Conservation (phyloP, 1,140 invertebrate genomes). For the Stenopsyche tienmushanensis region DNA sequence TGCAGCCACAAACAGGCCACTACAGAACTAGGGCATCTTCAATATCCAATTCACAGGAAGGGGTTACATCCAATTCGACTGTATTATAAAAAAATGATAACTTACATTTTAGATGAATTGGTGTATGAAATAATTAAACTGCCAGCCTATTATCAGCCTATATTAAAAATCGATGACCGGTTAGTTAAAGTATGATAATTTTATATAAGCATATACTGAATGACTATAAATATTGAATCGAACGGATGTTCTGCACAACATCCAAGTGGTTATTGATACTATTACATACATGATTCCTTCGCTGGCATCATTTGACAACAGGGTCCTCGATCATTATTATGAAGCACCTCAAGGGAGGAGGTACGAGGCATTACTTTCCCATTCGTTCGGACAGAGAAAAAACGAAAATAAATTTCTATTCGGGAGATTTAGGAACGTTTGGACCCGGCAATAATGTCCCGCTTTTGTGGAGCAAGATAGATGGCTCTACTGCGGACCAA, state of each 20-base stretch:
- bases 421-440: conserved; percentile 59
- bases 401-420: conserved; percentile 54
- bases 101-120: too few species aligned
- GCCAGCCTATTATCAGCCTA: too few species aligned
- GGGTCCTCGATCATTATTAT: conserved; percentile 37
- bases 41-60: too few species aligned
- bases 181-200: neutral
- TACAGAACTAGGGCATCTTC: too few species aligned
- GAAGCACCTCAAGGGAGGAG: conserved; percentile 12
- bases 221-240: neutral
- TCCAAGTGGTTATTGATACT: neutral
- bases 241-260: neutral
- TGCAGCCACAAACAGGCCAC: too few species aligned
- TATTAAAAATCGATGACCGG: too few species aligned
- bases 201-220: neutral
- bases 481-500: conserved; percentile 43
- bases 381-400: conserved; percentile 35
- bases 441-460: conserved; percentile 60
- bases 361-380: conserved; percentile 36
- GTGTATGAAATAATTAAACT: too few species aligned
- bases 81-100: too few species aligned
- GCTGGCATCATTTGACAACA: neutral
- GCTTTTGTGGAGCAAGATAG: conserved; percentile 59
- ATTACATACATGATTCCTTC: too few species aligned
- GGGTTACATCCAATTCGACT: too few species aligned